Conservation (phyloP, 2,113 vertebrate genomes). For the Dicentrarchus labrax region DNA sequence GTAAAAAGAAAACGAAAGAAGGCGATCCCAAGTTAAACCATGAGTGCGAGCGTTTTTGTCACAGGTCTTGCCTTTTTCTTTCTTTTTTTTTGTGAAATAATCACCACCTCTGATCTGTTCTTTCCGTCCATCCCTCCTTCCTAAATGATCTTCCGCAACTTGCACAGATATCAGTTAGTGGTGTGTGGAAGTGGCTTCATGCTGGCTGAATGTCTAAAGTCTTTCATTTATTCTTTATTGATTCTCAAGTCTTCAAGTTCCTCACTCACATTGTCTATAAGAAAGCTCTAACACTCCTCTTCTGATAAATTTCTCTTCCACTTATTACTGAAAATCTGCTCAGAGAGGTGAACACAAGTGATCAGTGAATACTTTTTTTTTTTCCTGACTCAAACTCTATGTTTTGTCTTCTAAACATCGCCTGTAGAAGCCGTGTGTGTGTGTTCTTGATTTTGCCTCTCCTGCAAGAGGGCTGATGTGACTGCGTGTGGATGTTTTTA, state of each 20-base stretch:
- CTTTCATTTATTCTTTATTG: constrained; percentile 61
- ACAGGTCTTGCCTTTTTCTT: constrained; percentile 62
- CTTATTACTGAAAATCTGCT: constrained; percentile 47
- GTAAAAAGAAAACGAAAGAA: constrained; percentile 63
- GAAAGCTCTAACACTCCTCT: constrained; percentile 35
- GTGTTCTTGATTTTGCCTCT: constrained; percentile 15
- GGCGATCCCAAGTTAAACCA: constrained; percentile 53
- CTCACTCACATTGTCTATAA: constrained; percentile 29
- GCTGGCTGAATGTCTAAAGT: constrained; percentile 68
- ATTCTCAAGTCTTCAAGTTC: constrained; percentile 46
- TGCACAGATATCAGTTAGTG: constrained; percentile 67
- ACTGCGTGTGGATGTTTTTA: constrained; percentile 56
- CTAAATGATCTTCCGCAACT: constrained; percentile 65
- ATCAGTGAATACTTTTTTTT: constrained; percentile 53
- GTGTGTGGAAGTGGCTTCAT: constrained; percentile 65
- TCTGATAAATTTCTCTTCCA: constrained; percentile 55
- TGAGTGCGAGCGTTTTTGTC: constrained; percentile 57
- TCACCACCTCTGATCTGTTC: constrained; percentile 55
- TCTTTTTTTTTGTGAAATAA: constrained; percentile 39
- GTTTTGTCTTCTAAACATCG: constrained; percentile 64
- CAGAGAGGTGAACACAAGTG: constrained; percentile 49
- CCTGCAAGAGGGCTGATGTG: constrained; percentile 38
- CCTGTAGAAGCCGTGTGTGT: constrained; percentile 55
- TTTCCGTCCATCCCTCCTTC: constrained; percentile 65
- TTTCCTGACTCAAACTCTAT: constrained; percentile 40